Evolutionary conservation across 1,140 invertebrate species (phyloP).

Genomic region (Plutomurus gul): DNA sequence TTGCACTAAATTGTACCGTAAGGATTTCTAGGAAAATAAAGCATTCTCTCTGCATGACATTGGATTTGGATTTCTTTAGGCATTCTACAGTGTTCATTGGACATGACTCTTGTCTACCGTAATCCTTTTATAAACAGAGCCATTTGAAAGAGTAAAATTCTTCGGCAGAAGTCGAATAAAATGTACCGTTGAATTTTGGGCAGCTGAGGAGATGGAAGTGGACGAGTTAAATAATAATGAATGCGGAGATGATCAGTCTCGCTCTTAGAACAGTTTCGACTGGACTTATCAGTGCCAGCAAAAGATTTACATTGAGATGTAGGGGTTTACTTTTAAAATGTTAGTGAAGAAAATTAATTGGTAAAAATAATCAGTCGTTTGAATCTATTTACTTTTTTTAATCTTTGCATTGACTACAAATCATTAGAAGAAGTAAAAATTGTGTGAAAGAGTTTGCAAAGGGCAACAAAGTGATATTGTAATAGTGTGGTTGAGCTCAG

Average conservation of each 20-base stretch:
- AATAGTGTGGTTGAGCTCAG: neutral
- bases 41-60: neutral
- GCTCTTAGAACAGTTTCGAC: too few relatives aligned
- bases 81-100: neutral
- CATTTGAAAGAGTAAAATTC: neutral
- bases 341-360: too few relatives aligned
- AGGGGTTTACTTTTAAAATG: neutral
- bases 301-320: neutral
- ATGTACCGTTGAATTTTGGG: neutral
- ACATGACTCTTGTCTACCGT: neutral
- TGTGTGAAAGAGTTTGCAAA: neutral
- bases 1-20: slow-evolving; percentile 13
- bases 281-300: neutral
- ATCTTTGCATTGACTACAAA: too few relatives aligned
- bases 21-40: neutral
- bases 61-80: neutral
- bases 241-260: too few relatives aligned
- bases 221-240: neutral
- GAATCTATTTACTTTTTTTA: too few relatives aligned
- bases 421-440: too few relatives aligned
- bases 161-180: neutral
- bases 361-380: too few relatives aligned
- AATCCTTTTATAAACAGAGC: neutral
- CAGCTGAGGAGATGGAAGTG: neutral
- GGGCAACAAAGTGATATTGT: neutral